These are phyloP conservation scores for Montipora foliosa DNA, from an alignment of 64 coral and sea anemone genomes.

Conservation along the genomic window DNA sequence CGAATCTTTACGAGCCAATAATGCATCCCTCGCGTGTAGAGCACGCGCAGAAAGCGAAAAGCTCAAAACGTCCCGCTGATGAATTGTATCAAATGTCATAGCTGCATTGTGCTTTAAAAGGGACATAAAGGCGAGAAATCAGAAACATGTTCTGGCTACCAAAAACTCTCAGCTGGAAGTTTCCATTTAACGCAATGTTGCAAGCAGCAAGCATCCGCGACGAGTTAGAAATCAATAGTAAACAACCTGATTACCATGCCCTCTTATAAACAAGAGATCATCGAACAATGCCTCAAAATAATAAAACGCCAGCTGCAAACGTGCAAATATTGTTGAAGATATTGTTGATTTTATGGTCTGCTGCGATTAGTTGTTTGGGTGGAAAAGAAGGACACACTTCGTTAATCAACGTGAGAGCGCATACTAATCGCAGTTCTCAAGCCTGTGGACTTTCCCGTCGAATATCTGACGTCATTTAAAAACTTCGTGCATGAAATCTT, in stretches of 20 bases:
- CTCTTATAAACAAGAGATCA: constrained; percentile 10
- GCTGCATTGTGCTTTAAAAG: background rate
- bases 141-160: background rate
- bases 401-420: constrained; percentile 52
- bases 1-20: background rate
- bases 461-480: background rate
- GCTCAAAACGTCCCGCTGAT: background rate
- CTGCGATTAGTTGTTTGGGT: background rate
- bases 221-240: background rate
- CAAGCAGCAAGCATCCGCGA: background rate
- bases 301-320: constrained; percentile 14
- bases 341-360: constrained; percentile 58
- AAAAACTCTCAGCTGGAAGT: background rate
- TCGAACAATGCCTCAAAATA: background rate
- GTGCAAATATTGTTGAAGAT: constrained; percentile 1
- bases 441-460: background rate
- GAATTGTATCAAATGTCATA: background rate
- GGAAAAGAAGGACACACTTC: background rate
- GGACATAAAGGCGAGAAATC: background rate
- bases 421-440: constrained; percentile 49
- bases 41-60: background rate
- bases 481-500: background rate
- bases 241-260: constrained; percentile 6
- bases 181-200: background rate
- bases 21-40: background rate